Conservation (phyloP, 2,113 vertebrate genomes). For the Clarias gariepinus region DNA sequence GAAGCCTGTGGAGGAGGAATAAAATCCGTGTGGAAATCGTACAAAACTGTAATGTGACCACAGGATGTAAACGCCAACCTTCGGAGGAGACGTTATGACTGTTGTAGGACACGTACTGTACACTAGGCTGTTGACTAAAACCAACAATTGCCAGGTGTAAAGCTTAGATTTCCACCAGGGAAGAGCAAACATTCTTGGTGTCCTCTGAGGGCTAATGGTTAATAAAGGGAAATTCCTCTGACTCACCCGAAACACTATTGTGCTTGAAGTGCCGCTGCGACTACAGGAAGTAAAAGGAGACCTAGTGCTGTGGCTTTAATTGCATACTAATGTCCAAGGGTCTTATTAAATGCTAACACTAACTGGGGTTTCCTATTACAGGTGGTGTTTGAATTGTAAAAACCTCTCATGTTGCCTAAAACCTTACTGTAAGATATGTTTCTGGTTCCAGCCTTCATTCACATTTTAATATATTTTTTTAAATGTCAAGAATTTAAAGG, state of each 20-base stretch:
- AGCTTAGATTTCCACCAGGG: slow-evolving; percentile 15
- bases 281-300: background rate
- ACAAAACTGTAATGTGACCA: background rate
- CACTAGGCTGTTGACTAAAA: background rate
- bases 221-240: background rate
- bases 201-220: background rate
- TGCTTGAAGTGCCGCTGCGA: background rate
- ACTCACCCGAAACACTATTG: background rate
- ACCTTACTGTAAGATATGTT: background rate
- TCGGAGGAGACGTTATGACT: background rate
- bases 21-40: background rate
- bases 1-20: background rate
- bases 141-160: slow-evolving; percentile 6
- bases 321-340: too few species aligned
- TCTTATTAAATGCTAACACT: too few species aligned
- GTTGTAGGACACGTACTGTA: background rate
- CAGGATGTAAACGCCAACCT: background rate
- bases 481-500: too few species aligned
- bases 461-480: too few species aligned
- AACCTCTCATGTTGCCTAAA: too few species aligned
- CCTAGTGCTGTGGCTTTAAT: too few species aligned
- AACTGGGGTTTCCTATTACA: too few species aligned
- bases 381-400: background rate
- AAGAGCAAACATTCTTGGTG: slow-evolving; percentile 27
- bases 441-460: background rate